A percentile compares a stretch with the other conserved stretches of the same genome.
These are phyloP conservation scores for Anaspis maculata DNA, from an alignment of 2,888 invertebrate species.

Conservation along the genomic window DNA sequence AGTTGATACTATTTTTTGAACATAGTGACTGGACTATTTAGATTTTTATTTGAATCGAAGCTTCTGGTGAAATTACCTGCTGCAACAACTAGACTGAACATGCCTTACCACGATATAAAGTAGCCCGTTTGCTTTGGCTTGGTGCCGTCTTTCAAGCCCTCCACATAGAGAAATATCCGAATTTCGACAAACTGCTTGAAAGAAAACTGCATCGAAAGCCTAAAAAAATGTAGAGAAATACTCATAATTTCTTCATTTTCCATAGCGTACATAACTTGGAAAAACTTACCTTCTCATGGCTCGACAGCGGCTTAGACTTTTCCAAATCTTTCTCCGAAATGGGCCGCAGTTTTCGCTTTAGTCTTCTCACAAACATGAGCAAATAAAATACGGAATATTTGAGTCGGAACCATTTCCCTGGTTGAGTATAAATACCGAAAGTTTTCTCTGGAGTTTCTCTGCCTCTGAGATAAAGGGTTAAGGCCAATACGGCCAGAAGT, in stretches of 20 bases:
- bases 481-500: no score
- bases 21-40: no score
- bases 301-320: conserved; percentile 49
- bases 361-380: conserved; percentile 49
- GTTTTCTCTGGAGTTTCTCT: conserved; percentile 44
- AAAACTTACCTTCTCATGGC: conserved; percentile 45
- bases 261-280: no score
- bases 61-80: no score
- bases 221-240: conserved; percentile 24
- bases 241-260: no score
- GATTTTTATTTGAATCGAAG: no score
- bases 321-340: conserved; percentile 49
- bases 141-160: conserved; percentile 58
- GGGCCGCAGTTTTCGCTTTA: conserved; percentile 39
- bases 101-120: conserved; percentile 54
- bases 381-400: conserved; percentile 51
- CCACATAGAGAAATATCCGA: conserved; percentile 58
- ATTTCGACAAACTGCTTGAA: conserved; percentile 55
- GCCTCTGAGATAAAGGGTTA: conserved; percentile 3
- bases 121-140: conserved; percentile 58
- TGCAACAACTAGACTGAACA: conserved; percentile 7
- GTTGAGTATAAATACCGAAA: conserved; percentile 51
- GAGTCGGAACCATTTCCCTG: conserved; percentile 55
- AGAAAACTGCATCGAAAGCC: conserved; percentile 74
- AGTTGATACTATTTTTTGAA: no score